Evolutionary conservation across 2,888 invertebrate genomes (phyloP), one percentile per base, ranked within the genome.

Genomic region (Prostheceraeus crozeri): DNA sequence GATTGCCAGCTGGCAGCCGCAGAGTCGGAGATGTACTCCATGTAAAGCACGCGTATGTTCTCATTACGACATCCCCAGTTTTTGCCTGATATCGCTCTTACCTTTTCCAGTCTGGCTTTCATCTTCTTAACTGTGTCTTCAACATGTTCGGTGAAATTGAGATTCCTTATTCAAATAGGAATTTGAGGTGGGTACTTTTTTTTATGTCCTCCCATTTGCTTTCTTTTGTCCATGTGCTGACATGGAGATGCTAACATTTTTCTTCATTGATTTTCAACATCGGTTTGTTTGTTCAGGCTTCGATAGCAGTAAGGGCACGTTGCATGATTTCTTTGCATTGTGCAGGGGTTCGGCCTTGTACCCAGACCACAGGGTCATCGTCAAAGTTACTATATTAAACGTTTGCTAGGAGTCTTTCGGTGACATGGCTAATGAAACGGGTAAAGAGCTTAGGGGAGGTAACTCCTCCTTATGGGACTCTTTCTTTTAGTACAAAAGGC

Each of bases 81-180:
- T n/a, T n/a, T n/a, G n/a, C n/a, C n/a, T n/a, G n/a, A n/a, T n/a
- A n/a, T n/a, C n/a, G n/a, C n/a, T n/a, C n/a, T n/a, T n/a, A n/a
- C n/a, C n/a, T n/a, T n/a, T n/a, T n/a, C n/a, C n/a, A n/a, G n/a
- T n/a, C n/a, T n/a, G n/a, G 16, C 16, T n/a, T 23, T 40, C 40
- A 40, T 14, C 40, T 40, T 40, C 19, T 40, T 40, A 16, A 16
- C 19, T 8, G 23, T 23, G 16, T 40, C 16, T 23, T 40, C 40
- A 40, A 40, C 40, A n/a, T 40, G 40, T 8, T 40, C 6, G 40
- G 40, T 19, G n/a, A 40, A 40, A 23, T 23, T 40, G 40, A 40
- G 40, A 23, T n/a, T 40, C 40, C 40, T n/a, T n/a, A 40, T 14
- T 40, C 40, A 40, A 40, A 40, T n/a, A 16, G 16, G 40, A 40